Percentiles rank a stretch among this genome's conserved stretches.
These are phyloP conservation scores for Chorisops tibialis DNA, from an alignment of 2,888 invertebrate species.

Conservation along the genomic window DNA sequence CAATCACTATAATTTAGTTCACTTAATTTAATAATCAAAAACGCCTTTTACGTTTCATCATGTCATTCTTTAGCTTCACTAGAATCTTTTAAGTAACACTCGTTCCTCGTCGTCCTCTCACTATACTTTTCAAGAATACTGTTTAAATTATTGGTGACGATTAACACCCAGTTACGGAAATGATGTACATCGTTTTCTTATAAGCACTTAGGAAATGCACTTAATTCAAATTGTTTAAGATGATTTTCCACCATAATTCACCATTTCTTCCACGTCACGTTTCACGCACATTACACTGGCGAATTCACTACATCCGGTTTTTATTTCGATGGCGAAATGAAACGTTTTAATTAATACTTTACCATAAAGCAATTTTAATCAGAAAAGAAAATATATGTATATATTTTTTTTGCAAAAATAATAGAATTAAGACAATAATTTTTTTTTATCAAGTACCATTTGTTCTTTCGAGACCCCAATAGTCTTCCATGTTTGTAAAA, in stretches of 20 bases:
- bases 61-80: constrained; percentile 21
- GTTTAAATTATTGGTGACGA: not conserved
- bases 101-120: not conserved
- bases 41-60: constrained; percentile 27
- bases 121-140: constrained; percentile 2
- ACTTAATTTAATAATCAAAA: constrained; percentile 48
- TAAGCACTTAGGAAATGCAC: not conserved
- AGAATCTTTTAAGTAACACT: constrained; percentile 9
- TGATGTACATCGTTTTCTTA: too few relatives aligned
- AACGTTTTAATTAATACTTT: not conserved
- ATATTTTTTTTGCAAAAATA: constrained; percentile 16
- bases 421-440: not conserved
- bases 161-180: too few relatives aligned
- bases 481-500: constrained; percentile 44
- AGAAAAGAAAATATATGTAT: constrained; percentile 3
- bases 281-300: constrained; percentile 21
- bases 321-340: constrained; percentile 2
- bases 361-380: too few relatives aligned
- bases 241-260: constrained; percentile 26
- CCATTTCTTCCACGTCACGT: constrained; percentile 10
- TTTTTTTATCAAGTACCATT: constrained; percentile 43
- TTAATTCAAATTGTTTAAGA: constrained; percentile 4
- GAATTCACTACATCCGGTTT: constrained; percentile 22
- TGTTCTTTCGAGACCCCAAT: constrained; percentile 53
- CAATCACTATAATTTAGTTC: constrained; percentile 51